These are phyloP conservation scores for Geophilus truncorum DNA, from an alignment of 2,888 invertebrate species.

Conservation along the genomic window DNA sequence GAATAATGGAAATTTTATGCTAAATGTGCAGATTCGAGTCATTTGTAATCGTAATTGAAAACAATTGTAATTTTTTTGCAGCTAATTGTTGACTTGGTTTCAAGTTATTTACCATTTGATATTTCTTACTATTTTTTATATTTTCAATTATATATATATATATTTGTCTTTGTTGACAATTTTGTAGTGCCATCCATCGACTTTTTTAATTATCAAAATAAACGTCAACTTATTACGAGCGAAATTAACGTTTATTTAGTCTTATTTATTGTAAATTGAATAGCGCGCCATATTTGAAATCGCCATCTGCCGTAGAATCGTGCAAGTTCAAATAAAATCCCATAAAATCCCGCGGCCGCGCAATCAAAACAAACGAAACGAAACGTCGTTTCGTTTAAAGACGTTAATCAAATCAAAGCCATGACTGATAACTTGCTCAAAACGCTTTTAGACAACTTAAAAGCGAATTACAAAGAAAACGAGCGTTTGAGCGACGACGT, in stretches of 20 bases:
- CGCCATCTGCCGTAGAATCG: too few relatives aligned
- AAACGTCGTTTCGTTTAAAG: background rate
- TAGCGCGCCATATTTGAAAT: background rate
- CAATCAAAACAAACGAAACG: background rate
- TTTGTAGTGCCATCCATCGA: conserved; percentile 8
- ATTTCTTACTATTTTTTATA: background rate
- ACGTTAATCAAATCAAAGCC: too few relatives aligned
- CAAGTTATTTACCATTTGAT: background rate
- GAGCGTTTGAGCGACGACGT: background rate
- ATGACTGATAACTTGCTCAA: background rate
- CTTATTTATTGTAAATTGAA: too few relatives aligned
- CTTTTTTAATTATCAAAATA: background rate
- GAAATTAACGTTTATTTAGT: background rate
- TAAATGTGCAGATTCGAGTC: background rate
- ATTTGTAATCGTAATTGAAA: background rate
- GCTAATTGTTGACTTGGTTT: background rate
- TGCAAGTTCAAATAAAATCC: too few relatives aligned
- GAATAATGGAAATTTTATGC: background rate
- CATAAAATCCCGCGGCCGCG: too few relatives aligned
- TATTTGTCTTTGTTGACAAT: background rate
- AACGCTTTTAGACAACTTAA: background rate
- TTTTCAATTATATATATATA: background rate
- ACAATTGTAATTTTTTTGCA: background rate
- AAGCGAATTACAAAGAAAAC: background rate
- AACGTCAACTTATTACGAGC: background rate